Percentiles rank a stretch among this genome's conserved stretches.
Evolutionary conservation across 1,140 invertebrate species (phyloP).

Genomic region (Hypsibius dujardini): DNA sequence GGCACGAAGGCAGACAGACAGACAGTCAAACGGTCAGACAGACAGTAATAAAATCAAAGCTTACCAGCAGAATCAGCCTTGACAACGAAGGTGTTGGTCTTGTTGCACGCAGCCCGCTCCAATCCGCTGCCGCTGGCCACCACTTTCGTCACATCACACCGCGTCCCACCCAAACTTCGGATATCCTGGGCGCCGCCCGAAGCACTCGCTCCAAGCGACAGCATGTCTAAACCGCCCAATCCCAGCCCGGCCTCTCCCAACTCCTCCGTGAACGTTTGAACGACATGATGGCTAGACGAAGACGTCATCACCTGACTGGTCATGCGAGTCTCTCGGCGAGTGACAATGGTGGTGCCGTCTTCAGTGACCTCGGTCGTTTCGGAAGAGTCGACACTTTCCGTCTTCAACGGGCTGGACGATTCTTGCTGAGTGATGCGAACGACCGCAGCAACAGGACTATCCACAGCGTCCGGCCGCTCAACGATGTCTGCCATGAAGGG

Average conservation of each 20-base stretch:
- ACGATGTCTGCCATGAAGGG: constrained; percentile 59
- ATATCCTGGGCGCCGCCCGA: too few relatives aligned
- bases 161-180: background rate
- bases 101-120: constrained; percentile 77
- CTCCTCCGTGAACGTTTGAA: background rate
- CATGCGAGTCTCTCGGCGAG: constrained; percentile 5
- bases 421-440: too few relatives aligned
- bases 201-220: background rate
- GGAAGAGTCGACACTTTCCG: constrained; percentile 55
- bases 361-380: constrained; percentile 38
- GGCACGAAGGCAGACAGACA: too few relatives aligned
- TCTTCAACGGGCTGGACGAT: too few relatives aligned
- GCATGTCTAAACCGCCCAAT: background rate
- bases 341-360: constrained; percentile 8
- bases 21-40: too few relatives aligned
- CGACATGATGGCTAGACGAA: background rate
- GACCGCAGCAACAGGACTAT: too few relatives aligned
- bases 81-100: constrained; percentile 79
- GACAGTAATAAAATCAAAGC: too few relatives aligned
- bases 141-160: constrained; percentile 73
- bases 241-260: background rate
- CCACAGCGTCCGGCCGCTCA: background rate
- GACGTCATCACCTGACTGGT: background rate
- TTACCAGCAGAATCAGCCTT: constrained; percentile 69
- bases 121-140: constrained; percentile 79